Percentiles rank a stretch among this genome's conserved stretches.
phyloP scores from a whole-genome alignment of 2,113 vertebrate species.

The Butorides virescens region DNA sequence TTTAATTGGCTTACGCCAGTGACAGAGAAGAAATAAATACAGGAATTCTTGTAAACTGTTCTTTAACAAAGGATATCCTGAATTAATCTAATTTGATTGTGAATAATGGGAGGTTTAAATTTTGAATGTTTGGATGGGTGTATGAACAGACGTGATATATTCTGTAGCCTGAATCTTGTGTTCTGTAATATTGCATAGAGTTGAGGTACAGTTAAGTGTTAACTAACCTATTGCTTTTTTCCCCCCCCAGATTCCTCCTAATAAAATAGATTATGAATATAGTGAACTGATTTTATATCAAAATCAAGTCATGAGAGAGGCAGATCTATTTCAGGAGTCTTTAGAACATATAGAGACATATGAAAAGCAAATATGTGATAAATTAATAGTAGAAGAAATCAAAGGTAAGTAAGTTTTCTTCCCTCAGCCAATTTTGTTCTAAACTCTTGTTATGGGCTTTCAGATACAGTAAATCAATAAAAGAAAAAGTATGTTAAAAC shows the following conservation, averaged over 20 bases:
- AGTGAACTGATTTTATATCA: constrained; percentile 81
- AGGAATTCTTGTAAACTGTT: not conserved
- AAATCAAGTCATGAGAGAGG: constrained; percentile 83
- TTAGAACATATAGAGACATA: constrained; percentile 80
- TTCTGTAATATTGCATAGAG: not conserved
- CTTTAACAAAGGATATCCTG: not conserved
- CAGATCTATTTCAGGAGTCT: constrained; percentile 78
- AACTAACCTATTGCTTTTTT: not conserved
- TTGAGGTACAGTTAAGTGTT: not conserved
- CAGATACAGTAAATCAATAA: not conserved
- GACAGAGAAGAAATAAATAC: not conserved
- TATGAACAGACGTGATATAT: not conserved
- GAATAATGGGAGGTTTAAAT: not conserved
- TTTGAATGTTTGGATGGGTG: not conserved
- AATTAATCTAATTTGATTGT: not conserved
- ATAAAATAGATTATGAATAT: constrained; percentile 81
- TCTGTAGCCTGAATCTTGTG: not conserved
- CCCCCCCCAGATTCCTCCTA: constrained; percentile 67
- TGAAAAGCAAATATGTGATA: constrained; percentile 81
- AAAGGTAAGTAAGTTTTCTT: constrained; percentile 69
- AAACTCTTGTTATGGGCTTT: not conserved
- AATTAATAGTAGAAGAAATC: constrained; percentile 79
- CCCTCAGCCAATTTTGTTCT: not conserved
- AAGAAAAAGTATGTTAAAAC: not conserved
- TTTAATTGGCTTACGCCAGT: not conserved